Evolutionary conservation across 2,113 vertebrate species (phyloP).

Genomic region (Brachypodius melanocephalos): DNA sequence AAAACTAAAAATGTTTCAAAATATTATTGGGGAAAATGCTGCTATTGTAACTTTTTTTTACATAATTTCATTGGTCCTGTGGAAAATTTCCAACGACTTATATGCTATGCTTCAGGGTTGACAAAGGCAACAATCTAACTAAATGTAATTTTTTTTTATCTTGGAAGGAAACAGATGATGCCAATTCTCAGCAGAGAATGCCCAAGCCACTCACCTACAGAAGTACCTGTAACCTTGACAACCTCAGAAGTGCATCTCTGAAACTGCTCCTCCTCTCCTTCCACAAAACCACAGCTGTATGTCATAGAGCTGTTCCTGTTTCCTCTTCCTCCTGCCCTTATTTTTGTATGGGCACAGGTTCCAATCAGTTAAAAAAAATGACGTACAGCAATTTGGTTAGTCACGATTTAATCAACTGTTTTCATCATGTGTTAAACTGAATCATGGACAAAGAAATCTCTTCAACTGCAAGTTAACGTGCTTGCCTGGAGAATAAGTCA

Average conservation of each 20-base stretch:
- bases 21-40: background rate
- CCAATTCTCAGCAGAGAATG: background rate
- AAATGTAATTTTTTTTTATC: constrained; percentile 2
- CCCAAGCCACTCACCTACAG: background rate
- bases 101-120: background rate
- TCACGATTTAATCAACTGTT: background rate
- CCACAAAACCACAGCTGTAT: background rate
- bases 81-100: background rate
- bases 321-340: background rate
- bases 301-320: background rate
- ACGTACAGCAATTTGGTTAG: background rate
- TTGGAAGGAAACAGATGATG: background rate
- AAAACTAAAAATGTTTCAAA: background rate
- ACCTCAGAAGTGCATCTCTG: background rate
- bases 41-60: background rate
- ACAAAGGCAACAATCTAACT: constrained; percentile 14
- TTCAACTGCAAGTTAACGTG: background rate
- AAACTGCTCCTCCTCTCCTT: background rate
- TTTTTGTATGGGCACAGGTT: background rate
- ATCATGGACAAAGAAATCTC: background rate
- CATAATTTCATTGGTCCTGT: background rate
- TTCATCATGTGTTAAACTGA: background rate
- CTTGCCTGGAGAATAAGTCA: background rate
- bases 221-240: constrained; percentile 22
- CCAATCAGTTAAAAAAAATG: background rate